These are phyloP conservation scores for Morpho helenor DNA, from an alignment of 2,888 invertebrate genomes.

Conservation along the genomic window DNA sequence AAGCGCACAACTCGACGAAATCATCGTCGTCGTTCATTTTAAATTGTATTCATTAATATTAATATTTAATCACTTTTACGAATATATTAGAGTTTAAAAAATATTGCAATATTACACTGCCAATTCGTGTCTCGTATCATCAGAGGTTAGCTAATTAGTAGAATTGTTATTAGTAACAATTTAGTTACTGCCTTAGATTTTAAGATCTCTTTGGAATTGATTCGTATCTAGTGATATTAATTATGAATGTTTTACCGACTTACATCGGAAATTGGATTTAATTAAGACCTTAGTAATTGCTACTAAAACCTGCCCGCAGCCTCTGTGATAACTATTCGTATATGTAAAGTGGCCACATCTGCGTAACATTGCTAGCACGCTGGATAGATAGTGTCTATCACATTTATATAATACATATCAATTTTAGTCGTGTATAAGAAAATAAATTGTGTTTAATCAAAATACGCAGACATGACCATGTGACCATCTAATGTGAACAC, in stretches of 20 bases:
- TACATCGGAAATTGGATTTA: constrained; percentile 16
- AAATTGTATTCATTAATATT: neutral
- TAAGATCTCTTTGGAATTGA: constrained; percentile 35
- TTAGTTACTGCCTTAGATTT: constrained; percentile 18
- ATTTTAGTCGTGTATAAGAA: neutral
- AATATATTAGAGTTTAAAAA: neutral
- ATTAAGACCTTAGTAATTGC: constrained; percentile 1
- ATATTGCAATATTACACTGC: constrained; percentile 27
- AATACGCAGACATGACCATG: constrained; percentile 5
- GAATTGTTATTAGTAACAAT: constrained; percentile 11
- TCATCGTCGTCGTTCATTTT: constrained; percentile 14
- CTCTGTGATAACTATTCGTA: constrained; percentile 4
- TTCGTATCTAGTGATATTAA: constrained; percentile 26
- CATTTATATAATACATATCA: neutral
- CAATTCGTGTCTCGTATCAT: constrained; percentile 27
- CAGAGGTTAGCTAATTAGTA: constrained; percentile 15
- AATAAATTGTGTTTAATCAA: neutral
- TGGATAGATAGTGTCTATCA: neutral
- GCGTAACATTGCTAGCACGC: neutral
- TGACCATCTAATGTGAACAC: neutral
- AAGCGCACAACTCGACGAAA: constrained; percentile 21
- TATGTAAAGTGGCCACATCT: constrained; percentile 3
- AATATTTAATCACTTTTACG: neutral
- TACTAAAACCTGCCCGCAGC: neutral
- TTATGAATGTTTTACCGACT: constrained; percentile 12